Percentiles rank a stretch among this genome's conserved stretches.
Conservation (phyloP, 2,113 vertebrate species). For the Pitta sordida region DNA sequence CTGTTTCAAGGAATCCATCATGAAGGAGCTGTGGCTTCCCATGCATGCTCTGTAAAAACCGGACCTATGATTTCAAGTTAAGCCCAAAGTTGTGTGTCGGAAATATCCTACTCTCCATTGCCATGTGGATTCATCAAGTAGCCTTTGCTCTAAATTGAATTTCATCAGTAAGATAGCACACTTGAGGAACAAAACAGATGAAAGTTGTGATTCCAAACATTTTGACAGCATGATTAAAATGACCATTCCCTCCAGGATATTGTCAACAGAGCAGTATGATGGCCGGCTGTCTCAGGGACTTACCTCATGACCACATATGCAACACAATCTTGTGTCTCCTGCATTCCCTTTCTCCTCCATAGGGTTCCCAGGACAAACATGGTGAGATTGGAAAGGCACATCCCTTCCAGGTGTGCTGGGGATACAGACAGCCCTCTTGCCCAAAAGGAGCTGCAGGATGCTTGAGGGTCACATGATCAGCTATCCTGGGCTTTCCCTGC, state of each 20-base stretch:
- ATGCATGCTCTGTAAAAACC: not conserved
- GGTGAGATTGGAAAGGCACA: not conserved
- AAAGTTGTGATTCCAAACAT: not conserved
- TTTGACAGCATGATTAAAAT: not conserved
- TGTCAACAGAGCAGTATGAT: accelerated
- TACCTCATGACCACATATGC: not conserved
- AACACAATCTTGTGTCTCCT: not conserved
- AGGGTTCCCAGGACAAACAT: not conserved
- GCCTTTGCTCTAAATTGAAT: not conserved
- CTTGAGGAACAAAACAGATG: not conserved
- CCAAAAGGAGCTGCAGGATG: not conserved
- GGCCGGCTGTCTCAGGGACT: not conserved
- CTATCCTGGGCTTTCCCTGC: not conserved
- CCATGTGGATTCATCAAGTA: not conserved
- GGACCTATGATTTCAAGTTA: not conserved
- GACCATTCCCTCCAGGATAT: accelerated
- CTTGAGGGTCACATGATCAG: accelerated
- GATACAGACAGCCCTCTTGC: not conserved
- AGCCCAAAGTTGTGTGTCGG: too few relatives aligned
- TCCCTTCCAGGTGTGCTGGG: not conserved
- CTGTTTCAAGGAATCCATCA: accelerated
- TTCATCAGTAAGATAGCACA: not conserved
- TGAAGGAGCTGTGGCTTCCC: not conserved
- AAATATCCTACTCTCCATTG: not conserved
- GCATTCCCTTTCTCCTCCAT: accelerated